Base-by-base conservation (phyloP, 2,888 invertebrate species). In the Noctua janthe region DNA sequence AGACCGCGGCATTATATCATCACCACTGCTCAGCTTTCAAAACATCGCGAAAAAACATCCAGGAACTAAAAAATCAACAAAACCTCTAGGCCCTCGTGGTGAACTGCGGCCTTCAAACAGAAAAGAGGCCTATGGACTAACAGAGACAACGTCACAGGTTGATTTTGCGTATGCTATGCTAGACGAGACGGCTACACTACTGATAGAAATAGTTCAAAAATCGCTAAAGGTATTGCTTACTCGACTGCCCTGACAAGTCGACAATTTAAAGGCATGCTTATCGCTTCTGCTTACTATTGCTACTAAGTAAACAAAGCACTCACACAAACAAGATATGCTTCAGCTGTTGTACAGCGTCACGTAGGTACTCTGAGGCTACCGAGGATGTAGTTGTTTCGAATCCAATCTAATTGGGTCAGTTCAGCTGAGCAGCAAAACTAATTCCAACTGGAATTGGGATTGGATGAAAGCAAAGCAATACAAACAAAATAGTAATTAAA, bases 401-500 rank as follows among this genome's bases (percentile, higher is more conserved):
- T 74, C 47, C 70, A 35, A 86, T 71, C 83, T 86, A 87, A 83
- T 87, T 82, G 70, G 81, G 77, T 85, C 88, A 76, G 80, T 67
- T 54, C 62, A 67, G 62, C 70, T n/a, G 62, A 64, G 69, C 69
- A 47, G 83, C 49, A 51, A 71, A 79, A 87, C 79, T 72, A 87
- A 87, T 84, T 87, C 51, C 72, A 76, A 66, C 77, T 73, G 62
- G n/a, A 54, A 81, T 62, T 73, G 62, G n/a, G 62, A 81, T 62
- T 81, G 62, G 56, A 85, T 39, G 43, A 71, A 59, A 81, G 54
- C 39, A 39, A 73, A 80, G 70, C 51, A 71, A 66, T 70, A 39
- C 39, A 35, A 69, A 80, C 85, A 56, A 43, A 71, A 79, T n/a
- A 67, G 29, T 39, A 51, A 64, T 82, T 62, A 51, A 47, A 74